Base-by-base conservation (phyloP, 1,140 invertebrate species). In the Homarus americanus region DNA sequence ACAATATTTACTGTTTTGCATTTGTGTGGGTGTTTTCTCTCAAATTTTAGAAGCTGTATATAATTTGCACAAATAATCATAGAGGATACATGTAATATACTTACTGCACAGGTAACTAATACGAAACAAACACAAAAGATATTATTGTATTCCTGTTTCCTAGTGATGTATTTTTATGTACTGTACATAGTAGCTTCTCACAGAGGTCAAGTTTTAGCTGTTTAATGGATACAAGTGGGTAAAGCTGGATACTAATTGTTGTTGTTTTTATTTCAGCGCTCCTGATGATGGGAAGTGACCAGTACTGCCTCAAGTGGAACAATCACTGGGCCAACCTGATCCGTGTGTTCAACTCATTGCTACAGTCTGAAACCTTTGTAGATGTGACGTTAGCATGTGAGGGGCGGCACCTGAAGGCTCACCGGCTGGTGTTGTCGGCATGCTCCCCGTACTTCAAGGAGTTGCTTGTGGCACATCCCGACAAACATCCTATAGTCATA, bases 251-350 rank as follows among this genome's bases (percentile, higher is more conserved):
- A 58, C 63, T 66, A 34, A 34, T 15, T 41, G 41, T 75, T 17
- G n/a, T 63, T 69, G 82, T 44, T 88, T 93, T 92, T 93, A 83
- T 96, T 95, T 93, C 96, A 97, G 96, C 92, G 79, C 84, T 96
- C 96, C 96, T 96, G 97, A 98, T 98, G 97, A 92, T 93, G 92
- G 91, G 91, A 80, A 86, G 88, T 86, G 97, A 98, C 96, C 97
- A 98, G 96, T 98, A 98, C 95, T 98, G 97, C 95, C 96, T 98
- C 94, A 96, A 97, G 95, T 98, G 97, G 97, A 98, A 98, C 96
- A 98, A 98, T 95, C 97, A 98, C 95, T 97, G 93, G 92, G 93
- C 93, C 34, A 98, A 98, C 94, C 95, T 98, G 93, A 97, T 97
- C 83, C 97, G 96, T 94, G 97, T 98, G 87, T 98, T 99, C 95